Base-by-base conservation (phyloP, 37 sponge, comb jelly and placozoan genomes). In the Ianthella basta region DNA sequence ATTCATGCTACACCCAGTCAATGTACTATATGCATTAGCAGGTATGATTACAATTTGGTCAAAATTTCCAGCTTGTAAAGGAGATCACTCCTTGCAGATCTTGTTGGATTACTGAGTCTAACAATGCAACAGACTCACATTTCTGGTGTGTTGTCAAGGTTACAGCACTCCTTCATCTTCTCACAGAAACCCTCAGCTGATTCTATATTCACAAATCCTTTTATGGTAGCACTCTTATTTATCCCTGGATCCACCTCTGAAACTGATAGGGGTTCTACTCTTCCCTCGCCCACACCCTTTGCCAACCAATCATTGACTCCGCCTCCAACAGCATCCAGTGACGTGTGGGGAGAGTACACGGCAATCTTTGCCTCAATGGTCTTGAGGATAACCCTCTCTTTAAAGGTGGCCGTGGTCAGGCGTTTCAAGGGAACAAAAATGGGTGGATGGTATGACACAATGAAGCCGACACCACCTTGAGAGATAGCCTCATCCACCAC, bases 241-340 rank as follows among this genome's bases (percentile, higher is more conserved):
- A 6, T 32, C 32, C 34, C 32, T 18, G 70, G 70, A 34, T 29
- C 70, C 34, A 30, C 34, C 34, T 69, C 70, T 29, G 19, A 34
- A 30, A 69, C 1, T 30, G 70, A 69, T 4, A 69, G 1, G 33
- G 78, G 78, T 75, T 75, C 54, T 8, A 87, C 83, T 35, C 27
- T 68, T 33, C 95, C 95, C 63, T 89, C 82, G 50, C 91, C 91
- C 56, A 96, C 44, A 0, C 96, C 95, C 0, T 85, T 24, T 35
- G 85, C 83, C 67, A 98, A 54, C 99, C 99, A 98, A 81, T 98
- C 99, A 65, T 94, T 96, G 56, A 98, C 92, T 13, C 98, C 98
- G 0, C 93, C 88, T 41, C 88, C 68, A 68, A 94, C 69, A 60
- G 74, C 79, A 60, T 98, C 99, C 59, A 83, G 83, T 13, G 92